Conservation (phyloP, 2,888 invertebrate species). For the Ferrisia virgata region DNA sequence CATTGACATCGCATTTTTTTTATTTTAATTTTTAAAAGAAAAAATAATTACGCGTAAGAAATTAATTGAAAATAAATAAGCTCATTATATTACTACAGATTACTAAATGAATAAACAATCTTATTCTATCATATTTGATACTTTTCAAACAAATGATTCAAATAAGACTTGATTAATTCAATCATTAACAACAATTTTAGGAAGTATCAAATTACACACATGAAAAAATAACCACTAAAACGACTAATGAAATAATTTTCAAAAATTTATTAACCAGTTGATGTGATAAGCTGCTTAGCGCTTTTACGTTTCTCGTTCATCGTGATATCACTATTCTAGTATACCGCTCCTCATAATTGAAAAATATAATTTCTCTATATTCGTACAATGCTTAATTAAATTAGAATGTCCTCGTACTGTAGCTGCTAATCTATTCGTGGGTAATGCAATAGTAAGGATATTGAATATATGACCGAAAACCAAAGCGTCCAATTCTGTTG, state of each 20-base stretch:
- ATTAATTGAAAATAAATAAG: no score
- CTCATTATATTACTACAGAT: no score
- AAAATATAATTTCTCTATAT: conserved; percentile 77
- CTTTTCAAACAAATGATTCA: no score
- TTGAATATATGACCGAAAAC: conserved; percentile 97
- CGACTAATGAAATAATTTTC: no score
- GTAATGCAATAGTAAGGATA: conserved; percentile 83
- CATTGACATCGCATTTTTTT: no score
- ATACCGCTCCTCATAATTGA: conserved; percentile 49
- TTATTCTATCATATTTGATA: no score
- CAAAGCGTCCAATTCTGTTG: conserved; percentile 92
- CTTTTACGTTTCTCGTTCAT: neutral
- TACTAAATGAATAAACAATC: no score
- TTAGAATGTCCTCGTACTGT: conserved; percentile 72
- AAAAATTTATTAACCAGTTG: neutral
- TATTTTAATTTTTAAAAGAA: no score
- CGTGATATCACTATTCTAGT: neutral
- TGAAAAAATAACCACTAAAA: neutral
- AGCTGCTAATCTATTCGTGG: conserved; percentile 75
- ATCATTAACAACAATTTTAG: neutral
- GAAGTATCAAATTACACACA: neutral
- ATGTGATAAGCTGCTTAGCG: neutral
- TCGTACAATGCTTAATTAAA: conserved; percentile 76
- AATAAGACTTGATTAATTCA: neutral
- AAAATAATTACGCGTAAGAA: no score